Percentiles rank a stretch among this genome's conserved stretches.
Evolutionary conservation across 2,888 invertebrate genomes (phyloP).

Genomic region (Dichetophora obliterata): DNA sequence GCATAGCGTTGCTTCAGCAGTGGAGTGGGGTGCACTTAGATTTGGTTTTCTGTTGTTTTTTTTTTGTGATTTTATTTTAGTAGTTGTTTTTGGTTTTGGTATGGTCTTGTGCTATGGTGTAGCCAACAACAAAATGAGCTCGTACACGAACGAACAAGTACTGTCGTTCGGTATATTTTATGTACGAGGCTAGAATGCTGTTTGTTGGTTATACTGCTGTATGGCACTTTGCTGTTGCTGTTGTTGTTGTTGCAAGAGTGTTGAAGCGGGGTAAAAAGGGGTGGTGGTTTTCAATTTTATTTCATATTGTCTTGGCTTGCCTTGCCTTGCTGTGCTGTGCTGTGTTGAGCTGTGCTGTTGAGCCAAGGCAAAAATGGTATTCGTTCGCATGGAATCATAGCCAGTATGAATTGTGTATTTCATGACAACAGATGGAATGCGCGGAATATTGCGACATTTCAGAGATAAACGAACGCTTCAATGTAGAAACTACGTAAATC

Average conservation of each 20-base stretch:
- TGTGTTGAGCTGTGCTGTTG: constrained; percentile 2
- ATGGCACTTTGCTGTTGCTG: not conserved
- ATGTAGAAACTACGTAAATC: constrained; percentile 30
- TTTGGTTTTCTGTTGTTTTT: constrained; percentile 7
- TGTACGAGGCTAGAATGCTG: constrained; percentile 17
- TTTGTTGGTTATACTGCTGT: constrained; percentile 16
- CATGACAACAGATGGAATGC: constrained; percentile 56
- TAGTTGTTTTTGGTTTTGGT: constrained; percentile 3
- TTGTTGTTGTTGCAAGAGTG: not conserved
- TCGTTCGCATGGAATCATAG: not conserved
- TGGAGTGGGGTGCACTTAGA: constrained; percentile 33
- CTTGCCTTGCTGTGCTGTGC: constrained; percentile 12
- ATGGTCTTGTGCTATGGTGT: constrained; percentile 14
- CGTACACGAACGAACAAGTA: constrained; percentile 3
- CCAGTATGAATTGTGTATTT: constrained; percentile 60
- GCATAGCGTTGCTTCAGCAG: not conserved
- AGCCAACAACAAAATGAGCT: constrained; percentile 15
- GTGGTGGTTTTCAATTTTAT: constrained; percentile 22
- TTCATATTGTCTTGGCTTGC: constrained; percentile 19
- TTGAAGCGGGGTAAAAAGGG: not conserved
- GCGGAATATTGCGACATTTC: constrained; percentile 44
- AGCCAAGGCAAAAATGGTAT: constrained; percentile 14
- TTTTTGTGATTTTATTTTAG: not conserved
- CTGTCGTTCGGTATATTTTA: constrained; percentile 19
- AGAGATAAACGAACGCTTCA: not conserved